phyloP scores from a whole-genome alignment of 2,888 invertebrate genomes.

The Desoria tigrina region DNA sequence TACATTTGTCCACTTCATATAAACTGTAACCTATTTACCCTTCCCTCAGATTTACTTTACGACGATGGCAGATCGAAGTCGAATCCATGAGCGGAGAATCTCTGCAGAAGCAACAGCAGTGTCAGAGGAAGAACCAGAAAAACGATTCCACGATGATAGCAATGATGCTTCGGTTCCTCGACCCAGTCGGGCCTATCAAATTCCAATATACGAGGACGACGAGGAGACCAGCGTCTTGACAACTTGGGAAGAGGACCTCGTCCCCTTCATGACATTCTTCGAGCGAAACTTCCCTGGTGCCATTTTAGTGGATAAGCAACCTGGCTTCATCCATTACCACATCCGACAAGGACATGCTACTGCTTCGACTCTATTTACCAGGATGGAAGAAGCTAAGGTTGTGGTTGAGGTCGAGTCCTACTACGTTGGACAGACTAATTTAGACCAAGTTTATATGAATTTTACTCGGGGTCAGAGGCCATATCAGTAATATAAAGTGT shows the following conservation, averaged over 20 bases:
- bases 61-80: slow-evolving; percentile 17
- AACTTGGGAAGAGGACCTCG: slow-evolving; percentile 37
- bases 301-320: slow-evolving; percentile 38
- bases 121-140: not conserved
- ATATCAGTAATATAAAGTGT: not conserved
- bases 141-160: not conserved
- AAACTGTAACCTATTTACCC: not conserved
- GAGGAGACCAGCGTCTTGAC: slow-evolving; percentile 16
- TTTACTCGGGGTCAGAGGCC: slow-evolving; percentile 31
- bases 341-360: slow-evolving; percentile 12
- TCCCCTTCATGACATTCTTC: slow-evolving; percentile 32
- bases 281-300: slow-evolving; percentile 29
- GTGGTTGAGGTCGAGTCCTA: slow-evolving; percentile 31
- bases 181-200: too few species aligned
- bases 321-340: slow-evolving; percentile 37
- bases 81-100: slow-evolving; percentile 19
- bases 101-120: slow-evolving; percentile 12
- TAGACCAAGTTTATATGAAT: slow-evolving; percentile 39
- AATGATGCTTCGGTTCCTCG: too few species aligned
- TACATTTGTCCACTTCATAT: not conserved
- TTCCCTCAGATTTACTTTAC: slow-evolving; percentile 33
- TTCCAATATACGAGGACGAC: too few species aligned
- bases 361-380: slow-evolving; percentile 24
- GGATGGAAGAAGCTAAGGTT: slow-evolving; percentile 35
- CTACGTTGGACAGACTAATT: slow-evolving; percentile 28